phyloP scores from a whole-genome alignment of 2,888 invertebrate species.

The Podabrus alpinus region DNA sequence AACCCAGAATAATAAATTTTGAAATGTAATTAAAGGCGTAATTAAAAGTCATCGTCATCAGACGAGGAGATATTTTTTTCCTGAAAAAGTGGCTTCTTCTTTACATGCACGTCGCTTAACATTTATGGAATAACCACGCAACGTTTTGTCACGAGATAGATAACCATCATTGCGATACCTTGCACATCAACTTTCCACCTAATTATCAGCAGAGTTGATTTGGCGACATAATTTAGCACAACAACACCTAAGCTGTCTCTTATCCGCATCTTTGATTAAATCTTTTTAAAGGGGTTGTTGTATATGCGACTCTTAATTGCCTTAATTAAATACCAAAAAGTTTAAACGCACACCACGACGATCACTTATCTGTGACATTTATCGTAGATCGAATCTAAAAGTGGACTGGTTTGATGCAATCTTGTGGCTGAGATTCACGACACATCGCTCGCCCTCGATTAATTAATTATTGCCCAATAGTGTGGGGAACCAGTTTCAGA shows the following conservation, averaged over 20 bases:
- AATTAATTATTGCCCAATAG: conserved; percentile 50
- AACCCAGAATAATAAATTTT: neutral
- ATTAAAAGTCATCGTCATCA: neutral
- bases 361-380: conserved; percentile 51
- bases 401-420: conserved; percentile 49
- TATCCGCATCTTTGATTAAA: conserved; percentile 51
- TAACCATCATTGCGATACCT: conserved; percentile 39
- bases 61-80: neutral
- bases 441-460: conserved; percentile 44
- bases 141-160: conserved; percentile 41
- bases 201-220: conserved; percentile 45
- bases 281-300: conserved; percentile 49
- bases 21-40: neutral
- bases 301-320: conserved; percentile 55
- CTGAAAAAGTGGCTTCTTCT: neutral
- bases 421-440: conserved; percentile 44
- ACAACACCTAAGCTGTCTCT: conserved; percentile 44
- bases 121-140: conserved; percentile 31
- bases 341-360: conserved; percentile 51
- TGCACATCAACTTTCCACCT: conserved; percentile 46
- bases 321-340: conserved; percentile 56
- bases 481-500: conserved; percentile 43
- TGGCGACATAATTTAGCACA: conserved; percentile 48
- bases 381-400: conserved; percentile 49
- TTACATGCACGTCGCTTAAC: neutral